Evolutionary conservation across 2,888 invertebrate species (phyloP).

Genomic region (Limnephilus marmoratus): DNA sequence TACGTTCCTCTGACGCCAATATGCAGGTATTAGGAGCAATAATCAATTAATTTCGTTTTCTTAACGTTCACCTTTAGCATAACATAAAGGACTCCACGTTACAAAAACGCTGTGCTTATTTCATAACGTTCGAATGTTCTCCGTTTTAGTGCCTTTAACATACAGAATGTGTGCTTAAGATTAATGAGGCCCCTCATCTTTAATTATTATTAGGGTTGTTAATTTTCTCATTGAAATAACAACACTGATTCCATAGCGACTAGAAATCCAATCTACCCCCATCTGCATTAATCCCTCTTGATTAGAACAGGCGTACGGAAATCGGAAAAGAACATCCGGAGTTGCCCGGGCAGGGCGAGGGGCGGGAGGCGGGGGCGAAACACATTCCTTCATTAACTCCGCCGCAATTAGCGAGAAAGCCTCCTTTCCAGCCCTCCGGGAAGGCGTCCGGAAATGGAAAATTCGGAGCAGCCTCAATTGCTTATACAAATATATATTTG

Average conservation of each 20-base stretch:
- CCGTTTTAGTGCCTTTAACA: too few relatives aligned
- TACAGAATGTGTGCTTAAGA: too few relatives aligned
- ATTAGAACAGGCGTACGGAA: background rate
- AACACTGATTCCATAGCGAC: background rate
- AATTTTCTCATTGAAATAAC: background rate
- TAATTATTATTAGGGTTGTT: too few relatives aligned
- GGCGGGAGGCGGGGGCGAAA: background rate
- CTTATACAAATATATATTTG: background rate
- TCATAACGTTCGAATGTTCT: too few relatives aligned
- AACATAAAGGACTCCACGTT: too few relatives aligned
- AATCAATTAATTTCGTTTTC: too few relatives aligned
- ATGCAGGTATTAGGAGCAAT: too few relatives aligned
- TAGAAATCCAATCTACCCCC: background rate
- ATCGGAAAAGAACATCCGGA: conserved; percentile 15
- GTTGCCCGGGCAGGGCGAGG: background rate
- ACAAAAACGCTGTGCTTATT: too few relatives aligned
- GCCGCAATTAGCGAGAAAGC: conserved; percentile 42
- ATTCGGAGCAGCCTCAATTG: background rate
- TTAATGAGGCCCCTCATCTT: too few relatives aligned
- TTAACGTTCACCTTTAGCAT: too few relatives aligned
- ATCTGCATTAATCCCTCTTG: background rate
- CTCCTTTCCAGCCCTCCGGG: background rate
- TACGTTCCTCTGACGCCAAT: too few relatives aligned
- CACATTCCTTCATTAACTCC: conserved; percentile 38
- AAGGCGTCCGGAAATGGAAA: background rate